Base-by-base conservation (phyloP, 2,113 vertebrate genomes). In the Probosciger aterrimus region DNA sequence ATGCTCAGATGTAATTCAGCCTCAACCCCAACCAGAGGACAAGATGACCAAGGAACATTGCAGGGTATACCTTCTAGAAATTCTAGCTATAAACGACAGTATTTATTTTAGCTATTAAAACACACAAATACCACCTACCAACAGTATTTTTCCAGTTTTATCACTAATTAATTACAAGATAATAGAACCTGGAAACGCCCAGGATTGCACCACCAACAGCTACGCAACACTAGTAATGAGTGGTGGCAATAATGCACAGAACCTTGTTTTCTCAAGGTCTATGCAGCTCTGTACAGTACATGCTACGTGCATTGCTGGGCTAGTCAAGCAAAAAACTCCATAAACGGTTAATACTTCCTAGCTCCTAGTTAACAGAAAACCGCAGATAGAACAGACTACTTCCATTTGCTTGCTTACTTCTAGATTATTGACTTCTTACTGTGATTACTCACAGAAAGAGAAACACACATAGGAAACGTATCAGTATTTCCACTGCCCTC, bases 1-100 rank as follows among this genome's bases (percentile, higher is more conserved):
- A 10, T 24, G 37, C 28, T 13, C 3, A 31, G 27, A 31, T 53
- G 24, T 7, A 33, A 15, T 18, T 57, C 67, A 68, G 71, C 39
- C 64, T 41, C 0, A 0, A 31, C 14, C 30, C 28, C 47, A 76
- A 1, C 2, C 16, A 57, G 41, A 55, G 19, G 44, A 62, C 9
- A 84, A 23, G 28, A 18, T 2, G 2, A 49, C 11, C n/a, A 69
- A 83, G 35, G 14, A 64, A 73, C 0, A 5, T 46, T 65, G 44
- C 64, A 78, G 31, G 10, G 2, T 23, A 12, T 11, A 67, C 14
- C 44, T 44, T 12, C 55, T 39, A 43, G 52, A 69, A 81, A 62
- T 69, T 18, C 33, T 30, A 39, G 49, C 49, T 43, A 10, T 44
- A 76, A 79, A 30, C 31, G 41, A 46, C 6, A 86, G 7, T 76